Evolutionary conservation across 2,113 vertebrate species (phyloP), one percentile per base, ranked within the genome.

Genomic region (Brachypteracias leptosomus): DNA sequence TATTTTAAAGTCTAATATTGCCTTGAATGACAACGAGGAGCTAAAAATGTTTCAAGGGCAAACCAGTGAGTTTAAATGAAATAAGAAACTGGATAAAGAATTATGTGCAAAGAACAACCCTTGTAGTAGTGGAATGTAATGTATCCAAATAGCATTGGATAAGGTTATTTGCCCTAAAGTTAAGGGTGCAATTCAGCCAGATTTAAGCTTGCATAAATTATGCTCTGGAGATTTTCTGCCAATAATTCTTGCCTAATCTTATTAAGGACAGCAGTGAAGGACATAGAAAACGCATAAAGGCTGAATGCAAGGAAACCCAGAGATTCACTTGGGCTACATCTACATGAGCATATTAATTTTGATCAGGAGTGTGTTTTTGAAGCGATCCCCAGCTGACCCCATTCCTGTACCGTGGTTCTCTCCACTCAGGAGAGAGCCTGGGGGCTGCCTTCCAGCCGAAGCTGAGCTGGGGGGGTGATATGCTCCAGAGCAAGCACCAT

Each of bases 401-500:
- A 1, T 52, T 90, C 20, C 66, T 55, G 17, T 40, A 35, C n/a
- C 38, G 71, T 3, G 1, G 22, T 29, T 66, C 40, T 85, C 31
- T 19, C 18, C 26, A 7, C 11, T 35, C 33, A 42, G 54, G 35
- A 57, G 29, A 42, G 57, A 62, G 46, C 36, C n/a, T 67, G 29
- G 25, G 38, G 21, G 11, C 21, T 95, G 77, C 29, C 36, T 74
- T 47, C 42, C 65, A 81, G 36, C n/a, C n/a, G 36, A 35, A 54
- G 40, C 25, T 68, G 68, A 86, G 63, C 33, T 83, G 67, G 44
- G 31, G 28, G 11, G 16, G 4, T 6, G 42, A 42, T n/a, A 25
- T 0, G 1, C 6, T 18, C n/a, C 47, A 10, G 61, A 52, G 9
- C 9, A 13, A 13, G 5, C 22, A 11, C 4, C 0, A 0, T 6